phyloP scores from a whole-genome alignment of 2,888 invertebrate species.

The Phasia obesa region DNA sequence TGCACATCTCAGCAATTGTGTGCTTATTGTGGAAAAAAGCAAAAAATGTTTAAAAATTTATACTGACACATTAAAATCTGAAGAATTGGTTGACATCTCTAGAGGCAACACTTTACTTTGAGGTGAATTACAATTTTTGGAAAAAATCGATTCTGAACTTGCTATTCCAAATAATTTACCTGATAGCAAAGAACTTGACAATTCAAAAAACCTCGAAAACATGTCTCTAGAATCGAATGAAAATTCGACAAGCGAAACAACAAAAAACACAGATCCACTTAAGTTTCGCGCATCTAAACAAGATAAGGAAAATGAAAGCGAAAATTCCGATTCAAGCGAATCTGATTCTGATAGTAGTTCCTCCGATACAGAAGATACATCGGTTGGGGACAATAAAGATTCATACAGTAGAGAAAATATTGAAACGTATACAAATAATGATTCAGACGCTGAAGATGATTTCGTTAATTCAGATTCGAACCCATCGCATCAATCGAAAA shows the following conservation, averaged over 20 bases:
- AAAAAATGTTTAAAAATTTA: too few species aligned
- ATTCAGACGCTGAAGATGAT: slow-evolving; percentile 15
- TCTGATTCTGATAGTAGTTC: slow-evolving; percentile 70
- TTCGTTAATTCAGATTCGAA: background rate
- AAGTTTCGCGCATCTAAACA: background rate
- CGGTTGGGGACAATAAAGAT: background rate
- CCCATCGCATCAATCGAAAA: background rate
- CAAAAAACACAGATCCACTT: background rate
- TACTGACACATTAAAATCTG: too few species aligned
- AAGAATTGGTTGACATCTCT: too few species aligned
- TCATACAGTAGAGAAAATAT: background rate
- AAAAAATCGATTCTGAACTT: too few species aligned
- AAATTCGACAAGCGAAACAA: background rate
- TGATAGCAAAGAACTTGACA: too few species aligned
- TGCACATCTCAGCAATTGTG: too few species aligned
- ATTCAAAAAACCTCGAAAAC: too few species aligned
- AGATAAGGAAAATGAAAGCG: slow-evolving; percentile 35
- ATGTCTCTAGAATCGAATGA: too few species aligned
- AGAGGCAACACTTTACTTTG: too few species aligned
- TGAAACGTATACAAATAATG: slow-evolving; percentile 16
- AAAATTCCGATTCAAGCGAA: slow-evolving; percentile 67
- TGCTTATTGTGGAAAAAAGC: too few species aligned
- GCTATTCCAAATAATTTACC: too few species aligned
- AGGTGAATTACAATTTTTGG: too few species aligned
- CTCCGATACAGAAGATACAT: slow-evolving; percentile 47